Evolutionary conservation across 2,113 vertebrate species (phyloP).

Genomic region (Felis catus): F.catus_Fca126_mat1.0 CM031413.1:38307001-38307500

Average conservation of each 20-base stretch:
- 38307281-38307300: too few species aligned
- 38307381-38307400: too few species aligned
- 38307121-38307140: background rate
- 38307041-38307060: background rate
- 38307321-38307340: too few species aligned
- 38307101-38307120: background rate
- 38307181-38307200: background rate
- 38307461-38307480: accelerated
- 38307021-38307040: background rate
- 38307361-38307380: too few species aligned
- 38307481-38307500: too few species aligned
- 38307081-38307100: background rate
- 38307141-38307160: background rate
- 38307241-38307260: too few species aligned
- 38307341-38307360: too few species aligned
- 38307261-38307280: too few species aligned
- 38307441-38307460: background rate
- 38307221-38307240: too few species aligned
- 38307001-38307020: background rate
- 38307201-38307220: background rate
- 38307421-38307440: background rate
- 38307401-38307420: too few species aligned
- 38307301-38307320: too few species aligned
- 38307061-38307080: background rate
- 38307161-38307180: background rate